These are phyloP conservation scores for Cynocephalus volans DNA, from an alignment of 2,113 vertebrate genomes.

Conservation along the genomic window DNA sequence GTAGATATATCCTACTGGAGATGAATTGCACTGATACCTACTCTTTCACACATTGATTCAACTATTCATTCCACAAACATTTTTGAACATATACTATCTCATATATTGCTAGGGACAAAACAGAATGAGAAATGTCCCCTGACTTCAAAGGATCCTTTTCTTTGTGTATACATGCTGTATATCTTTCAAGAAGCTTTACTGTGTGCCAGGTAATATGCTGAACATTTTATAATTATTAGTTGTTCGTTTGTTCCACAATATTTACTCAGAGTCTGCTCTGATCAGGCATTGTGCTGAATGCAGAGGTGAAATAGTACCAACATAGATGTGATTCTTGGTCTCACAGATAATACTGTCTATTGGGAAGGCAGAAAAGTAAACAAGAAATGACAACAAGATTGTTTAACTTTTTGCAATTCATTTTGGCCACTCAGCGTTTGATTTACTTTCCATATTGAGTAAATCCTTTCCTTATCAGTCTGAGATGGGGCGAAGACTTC, in stretches of 20 bases:
- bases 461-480: not conserved
- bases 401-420: not conserved
- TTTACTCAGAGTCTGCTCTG: not conserved
- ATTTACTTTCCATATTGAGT: not conserved
- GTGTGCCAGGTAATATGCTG: not conserved
- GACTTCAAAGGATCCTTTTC: not conserved
- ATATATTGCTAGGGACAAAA: not conserved
- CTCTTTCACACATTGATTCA: not conserved
- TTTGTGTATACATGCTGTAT: not conserved
- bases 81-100: not conserved
- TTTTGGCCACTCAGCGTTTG: not conserved
- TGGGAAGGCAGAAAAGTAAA: not conserved
- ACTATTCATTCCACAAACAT: not conserved
- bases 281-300: not conserved
- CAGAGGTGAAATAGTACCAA: not conserved
- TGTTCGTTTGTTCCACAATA: not conserved
- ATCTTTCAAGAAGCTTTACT: not conserved
- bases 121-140: not conserved
- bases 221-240: not conserved
- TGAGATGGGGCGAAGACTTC: not conserved
- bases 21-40: not conserved
- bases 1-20: not conserved
- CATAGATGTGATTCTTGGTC: not conserved
- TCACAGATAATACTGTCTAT: not conserved
- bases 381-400: not conserved